Percentiles rank a stretch among this genome's conserved stretches.
phyloP scores from a whole-genome alignment of 2,888 invertebrate genomes.

The Morpho achilles region DNA sequence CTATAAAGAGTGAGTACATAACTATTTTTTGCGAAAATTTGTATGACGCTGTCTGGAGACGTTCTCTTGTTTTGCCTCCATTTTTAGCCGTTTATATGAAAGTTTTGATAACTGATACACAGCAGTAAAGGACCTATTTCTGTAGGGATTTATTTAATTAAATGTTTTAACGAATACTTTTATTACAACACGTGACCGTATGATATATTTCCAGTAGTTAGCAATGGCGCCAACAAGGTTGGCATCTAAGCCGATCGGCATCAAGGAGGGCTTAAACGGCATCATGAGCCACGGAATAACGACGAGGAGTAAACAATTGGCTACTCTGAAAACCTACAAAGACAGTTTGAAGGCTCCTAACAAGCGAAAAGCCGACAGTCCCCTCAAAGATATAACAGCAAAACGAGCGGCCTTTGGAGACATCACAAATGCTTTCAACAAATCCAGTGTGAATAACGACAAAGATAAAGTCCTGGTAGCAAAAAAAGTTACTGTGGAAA shows the following conservation, averaged over 20 bases:
- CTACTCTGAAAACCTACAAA: conserved; percentile 67
- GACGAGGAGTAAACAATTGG: conserved; percentile 81
- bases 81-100: conserved; percentile 39
- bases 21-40: conserved; percentile 35
- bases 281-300: conserved; percentile 74
- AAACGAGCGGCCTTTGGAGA: conserved; percentile 93
- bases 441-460: conserved; percentile 55
- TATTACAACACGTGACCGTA: conserved; percentile 46
- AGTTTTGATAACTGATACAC: background rate
- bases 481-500: conserved; percentile 74
- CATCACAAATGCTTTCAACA: conserved; percentile 85
- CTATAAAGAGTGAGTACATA: conserved; percentile 53
- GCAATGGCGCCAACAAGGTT: conserved; percentile 83
- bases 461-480: conserved; percentile 60
- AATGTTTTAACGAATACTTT: too few relatives aligned
- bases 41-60: conserved; percentile 52
- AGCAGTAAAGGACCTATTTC: too few relatives aligned
- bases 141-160: conserved; percentile 2
- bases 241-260: conserved; percentile 71
- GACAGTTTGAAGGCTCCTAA: conserved; percentile 73
- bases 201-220: conserved; percentile 45
- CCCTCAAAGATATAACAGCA: conserved; percentile 84
- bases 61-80: conserved; percentile 76
- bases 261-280: conserved; percentile 66
- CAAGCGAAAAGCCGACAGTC: conserved; percentile 91